These are phyloP conservation scores for Dryocosmus kuriphilus DNA, from an alignment of 2,888 invertebrate genomes.

Conservation along the genomic window DNA sequence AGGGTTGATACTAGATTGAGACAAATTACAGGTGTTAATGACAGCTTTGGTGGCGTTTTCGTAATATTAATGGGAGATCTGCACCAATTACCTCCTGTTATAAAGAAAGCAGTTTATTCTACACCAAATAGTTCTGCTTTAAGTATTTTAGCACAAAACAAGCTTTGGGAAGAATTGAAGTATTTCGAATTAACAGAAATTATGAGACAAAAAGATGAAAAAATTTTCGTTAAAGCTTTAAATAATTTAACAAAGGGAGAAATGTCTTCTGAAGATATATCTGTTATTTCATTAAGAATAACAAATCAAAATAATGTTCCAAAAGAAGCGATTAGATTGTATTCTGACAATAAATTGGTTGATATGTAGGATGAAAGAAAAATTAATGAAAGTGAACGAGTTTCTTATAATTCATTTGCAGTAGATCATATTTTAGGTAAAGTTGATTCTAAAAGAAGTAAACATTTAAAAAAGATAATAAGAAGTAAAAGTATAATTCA, in stretches of 20 bases:
- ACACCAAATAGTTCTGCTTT: slow-evolving; percentile 42
- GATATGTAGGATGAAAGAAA: slow-evolving; percentile 6
- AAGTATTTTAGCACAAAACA: slow-evolving; percentile 38
- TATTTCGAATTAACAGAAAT: slow-evolving; percentile 64
- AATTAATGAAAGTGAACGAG: slow-evolving; percentile 6
- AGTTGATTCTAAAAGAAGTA: background rate
- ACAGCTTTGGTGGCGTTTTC: slow-evolving; percentile 67
- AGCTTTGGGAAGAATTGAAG: slow-evolving; percentile 59
- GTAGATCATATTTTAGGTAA: background rate
- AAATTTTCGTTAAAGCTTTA: slow-evolving; percentile 58
- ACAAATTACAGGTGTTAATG: slow-evolving; percentile 63
- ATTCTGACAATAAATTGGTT: slow-evolving; percentile 1
- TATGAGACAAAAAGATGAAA: slow-evolving; percentile 66
- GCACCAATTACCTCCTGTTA: slow-evolving; percentile 67
- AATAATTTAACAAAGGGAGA: slow-evolving; percentile 60
- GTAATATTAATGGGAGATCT: slow-evolving; percentile 70
- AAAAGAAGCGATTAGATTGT: slow-evolving; percentile 29
- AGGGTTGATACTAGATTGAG: slow-evolving; percentile 63
- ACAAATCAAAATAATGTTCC: slow-evolving; percentile 46
- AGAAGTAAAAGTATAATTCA: slow-evolving; percentile 36
- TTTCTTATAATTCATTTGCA: background rate
- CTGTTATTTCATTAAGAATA: slow-evolving; percentile 52
- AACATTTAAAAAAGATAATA: background rate
- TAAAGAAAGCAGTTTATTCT: slow-evolving; percentile 58
- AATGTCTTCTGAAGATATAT: slow-evolving; percentile 57